phyloP scores from a whole-genome alignment of 2,888 invertebrate genomes.

The Chydorus sphaericus region DNA sequence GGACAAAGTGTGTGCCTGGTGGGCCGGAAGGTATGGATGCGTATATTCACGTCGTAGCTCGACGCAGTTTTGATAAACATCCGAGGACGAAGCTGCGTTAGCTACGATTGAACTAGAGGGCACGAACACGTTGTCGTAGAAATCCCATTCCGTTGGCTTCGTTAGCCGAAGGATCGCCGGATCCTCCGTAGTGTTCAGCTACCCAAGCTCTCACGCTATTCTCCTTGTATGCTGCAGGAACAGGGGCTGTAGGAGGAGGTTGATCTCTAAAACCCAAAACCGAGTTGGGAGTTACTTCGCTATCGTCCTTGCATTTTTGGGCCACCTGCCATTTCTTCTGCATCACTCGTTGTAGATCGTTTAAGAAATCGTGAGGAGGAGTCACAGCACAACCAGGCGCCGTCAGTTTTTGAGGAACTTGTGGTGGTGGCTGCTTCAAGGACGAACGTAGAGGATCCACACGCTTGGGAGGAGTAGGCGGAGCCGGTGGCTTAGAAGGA shows the following conservation, averaged over 20 bases:
- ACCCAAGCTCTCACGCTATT: slow-evolving; percentile 82
- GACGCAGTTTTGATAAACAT: slow-evolving; percentile 12
- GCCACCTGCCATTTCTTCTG: slow-evolving; percentile 68
- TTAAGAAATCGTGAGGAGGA: slow-evolving; percentile 51
- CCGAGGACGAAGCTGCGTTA: slow-evolving; percentile 15
- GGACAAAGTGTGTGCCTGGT: not conserved
- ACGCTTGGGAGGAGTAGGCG: slow-evolving; percentile 53
- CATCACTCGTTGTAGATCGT: slow-evolving; percentile 82
- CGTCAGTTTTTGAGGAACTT: slow-evolving; percentile 24
- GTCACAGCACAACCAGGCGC: slow-evolving; percentile 19
- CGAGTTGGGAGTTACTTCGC: slow-evolving; percentile 76
- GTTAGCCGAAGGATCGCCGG: slow-evolving; percentile 5
- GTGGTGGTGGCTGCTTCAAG: slow-evolving; percentile 65
- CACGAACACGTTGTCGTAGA: slow-evolving; percentile 60
- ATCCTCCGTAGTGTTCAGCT: slow-evolving; percentile 61
- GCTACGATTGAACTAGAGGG: slow-evolving; percentile 22
- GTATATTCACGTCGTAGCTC: slow-evolving; percentile 12
- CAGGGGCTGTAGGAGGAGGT: slow-evolving; percentile 9
- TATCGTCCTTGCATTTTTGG: slow-evolving; percentile 76
- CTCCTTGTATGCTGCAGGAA: slow-evolving; percentile 50
- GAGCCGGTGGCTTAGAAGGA: slow-evolving; percentile 25
- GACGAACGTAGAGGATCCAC: slow-evolving; percentile 49
- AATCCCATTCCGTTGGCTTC: slow-evolving; percentile 18
- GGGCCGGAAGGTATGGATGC: slow-evolving; percentile 15
- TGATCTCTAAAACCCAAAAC: slow-evolving; percentile 63